A percentile compares a stretch with the other conserved stretches of the same genome.
These are phyloP conservation scores for Caranx ignobilis DNA, from an alignment of 2,113 vertebrate genomes.

Conservation along the genomic window DNA sequence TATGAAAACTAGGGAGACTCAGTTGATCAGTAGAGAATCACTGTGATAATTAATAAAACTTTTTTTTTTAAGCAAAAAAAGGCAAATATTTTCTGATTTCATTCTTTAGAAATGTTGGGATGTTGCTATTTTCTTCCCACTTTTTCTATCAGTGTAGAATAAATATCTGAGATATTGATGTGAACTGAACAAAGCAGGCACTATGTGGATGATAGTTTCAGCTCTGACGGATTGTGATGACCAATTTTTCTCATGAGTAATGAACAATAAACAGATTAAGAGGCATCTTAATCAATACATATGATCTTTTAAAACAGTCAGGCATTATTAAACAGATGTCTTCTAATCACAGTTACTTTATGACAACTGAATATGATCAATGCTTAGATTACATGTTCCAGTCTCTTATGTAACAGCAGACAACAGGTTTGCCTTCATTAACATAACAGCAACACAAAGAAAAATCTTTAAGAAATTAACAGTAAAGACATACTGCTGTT, in stretches of 20 bases:
- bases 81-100: neutral
- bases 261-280: neutral
- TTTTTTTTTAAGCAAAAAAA: too few relatives aligned
- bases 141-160: neutral
- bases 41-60: too few relatives aligned
- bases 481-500: neutral
- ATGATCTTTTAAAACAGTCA: neutral
- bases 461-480: neutral
- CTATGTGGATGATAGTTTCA: neutral
- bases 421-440: neutral
- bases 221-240: neutral
- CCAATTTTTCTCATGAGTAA: neutral
- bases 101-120: neutral
- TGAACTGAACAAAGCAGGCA: neutral
- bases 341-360: neutral
- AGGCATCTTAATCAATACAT: neutral
- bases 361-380: neutral
- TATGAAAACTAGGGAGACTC: neutral
- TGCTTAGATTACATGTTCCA: neutral
- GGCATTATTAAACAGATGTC: neutral
- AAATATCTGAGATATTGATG: neutral
- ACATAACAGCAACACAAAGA: neutral
- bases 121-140: neutral
- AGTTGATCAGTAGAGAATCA: neutral
- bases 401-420: slow-evolving; percentile 6